Percentiles rank a stretch among this genome's conserved stretches.
Evolutionary conservation across 2,113 vertebrate genomes (phyloP).

Genomic region (Paralichthys olivaceus): DNA sequence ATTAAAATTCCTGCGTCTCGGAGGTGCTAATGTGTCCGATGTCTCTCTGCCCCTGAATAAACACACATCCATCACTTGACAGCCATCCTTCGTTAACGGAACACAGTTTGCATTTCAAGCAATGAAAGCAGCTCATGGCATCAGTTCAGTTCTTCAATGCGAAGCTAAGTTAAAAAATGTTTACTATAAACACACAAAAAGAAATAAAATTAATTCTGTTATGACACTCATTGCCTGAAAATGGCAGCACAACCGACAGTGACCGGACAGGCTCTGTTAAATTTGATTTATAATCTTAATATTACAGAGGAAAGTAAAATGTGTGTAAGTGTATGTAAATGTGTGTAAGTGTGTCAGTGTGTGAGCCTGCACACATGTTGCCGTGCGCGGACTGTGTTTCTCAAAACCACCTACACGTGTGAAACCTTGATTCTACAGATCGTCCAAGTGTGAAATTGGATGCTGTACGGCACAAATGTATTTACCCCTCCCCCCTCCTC

Average conservation of each 20-base stretch:
- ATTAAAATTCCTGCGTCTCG: conserved; percentile 27
- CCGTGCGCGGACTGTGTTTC: conserved; percentile 28
- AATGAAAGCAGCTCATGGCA: neutral
- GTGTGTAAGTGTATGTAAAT: neutral
- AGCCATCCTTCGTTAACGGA: neutral
- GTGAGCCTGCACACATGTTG: conserved; percentile 27
- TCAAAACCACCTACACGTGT: conserved; percentile 59
- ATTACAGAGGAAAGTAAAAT: too few relatives aligned
- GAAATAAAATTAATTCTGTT: too few relatives aligned
- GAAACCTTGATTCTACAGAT: conserved; percentile 67
- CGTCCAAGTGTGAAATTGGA: conserved; percentile 77
- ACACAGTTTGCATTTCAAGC: neutral
- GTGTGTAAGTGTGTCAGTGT: conserved; percentile 3
- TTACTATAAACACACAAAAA: neutral
- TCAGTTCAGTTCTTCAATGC: too few relatives aligned
- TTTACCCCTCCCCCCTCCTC: conserved; percentile 29
- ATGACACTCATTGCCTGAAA: too few relatives aligned
- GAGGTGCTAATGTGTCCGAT: conserved; percentile 8
- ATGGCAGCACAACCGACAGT: too few relatives aligned
- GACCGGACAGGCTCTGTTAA: too few relatives aligned
- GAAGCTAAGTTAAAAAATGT: too few relatives aligned
- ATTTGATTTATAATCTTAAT: neutral
- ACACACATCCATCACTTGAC: conserved; percentile 1
- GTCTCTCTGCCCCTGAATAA: neutral
- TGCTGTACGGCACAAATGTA: conserved; percentile 55